These are phyloP conservation scores for Aporophyla nigra DNA, from an alignment of 2,888 invertebrate genomes.

Conservation along the genomic window DNA sequence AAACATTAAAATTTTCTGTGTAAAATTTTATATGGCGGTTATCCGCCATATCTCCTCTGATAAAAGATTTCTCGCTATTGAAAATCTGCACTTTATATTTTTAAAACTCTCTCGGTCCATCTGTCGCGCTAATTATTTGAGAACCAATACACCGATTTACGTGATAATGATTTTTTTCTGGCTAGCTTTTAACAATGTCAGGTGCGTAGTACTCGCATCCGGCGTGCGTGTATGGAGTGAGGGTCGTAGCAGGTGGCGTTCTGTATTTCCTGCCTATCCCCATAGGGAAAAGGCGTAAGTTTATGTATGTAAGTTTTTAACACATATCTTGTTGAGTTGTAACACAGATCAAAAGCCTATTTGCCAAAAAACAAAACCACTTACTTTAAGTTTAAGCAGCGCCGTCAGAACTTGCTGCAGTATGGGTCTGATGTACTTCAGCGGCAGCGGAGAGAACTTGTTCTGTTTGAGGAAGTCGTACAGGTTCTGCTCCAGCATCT, in stretches of 20 bases:
- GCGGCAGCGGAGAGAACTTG: constrained; percentile 99
- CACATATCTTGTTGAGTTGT: background rate
- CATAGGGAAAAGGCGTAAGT: too few relatives aligned
- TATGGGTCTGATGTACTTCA: constrained; percentile 99
- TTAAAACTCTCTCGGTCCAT: background rate
- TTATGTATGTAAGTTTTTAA: too few relatives aligned
- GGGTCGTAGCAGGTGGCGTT: too few relatives aligned
- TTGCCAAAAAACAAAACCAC: background rate
- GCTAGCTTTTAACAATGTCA: too few relatives aligned
- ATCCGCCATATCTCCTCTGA: background rate
- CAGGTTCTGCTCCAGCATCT: constrained; percentile 99
- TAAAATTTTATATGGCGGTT: background rate
- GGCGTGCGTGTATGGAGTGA: too few relatives aligned
- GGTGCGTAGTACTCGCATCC: too few relatives aligned
- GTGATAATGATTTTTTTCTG: background rate
- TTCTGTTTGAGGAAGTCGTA: constrained; percentile 99
- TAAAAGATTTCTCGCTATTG: background rate
- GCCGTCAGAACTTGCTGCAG: constrained; percentile 98
- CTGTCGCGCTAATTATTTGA: too few relatives aligned
- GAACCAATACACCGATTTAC: background rate
- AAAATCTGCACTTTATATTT: background rate
- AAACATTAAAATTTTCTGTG: background rate
- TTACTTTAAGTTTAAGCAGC: constrained; percentile 97
- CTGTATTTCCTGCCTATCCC: too few relatives aligned
- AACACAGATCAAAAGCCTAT: background rate